Conservation (phyloP, 1,140 invertebrate genomes). For the Cheumatopsyche charites region DNA sequence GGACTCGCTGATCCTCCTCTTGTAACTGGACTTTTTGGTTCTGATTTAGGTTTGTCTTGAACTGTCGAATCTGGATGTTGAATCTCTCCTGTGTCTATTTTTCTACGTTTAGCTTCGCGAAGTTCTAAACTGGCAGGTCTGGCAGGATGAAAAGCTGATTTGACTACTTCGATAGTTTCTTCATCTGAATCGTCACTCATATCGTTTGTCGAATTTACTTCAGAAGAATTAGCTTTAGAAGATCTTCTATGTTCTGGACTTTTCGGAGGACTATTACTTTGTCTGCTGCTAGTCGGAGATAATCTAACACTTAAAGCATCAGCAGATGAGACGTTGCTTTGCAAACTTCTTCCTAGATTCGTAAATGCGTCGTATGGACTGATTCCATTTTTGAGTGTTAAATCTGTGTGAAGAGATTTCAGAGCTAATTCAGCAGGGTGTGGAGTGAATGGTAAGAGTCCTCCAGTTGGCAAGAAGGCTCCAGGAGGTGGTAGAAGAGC, state of each 20-base stretch:
- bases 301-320: constrained; percentile 59
- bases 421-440: constrained; percentile 58
- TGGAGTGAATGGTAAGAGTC: constrained; percentile 57
- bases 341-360: constrained; percentile 52
- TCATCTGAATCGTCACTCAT: constrained; percentile 70
- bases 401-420: constrained; percentile 55
- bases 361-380: constrained; percentile 56
- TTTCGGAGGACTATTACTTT: constrained; percentile 60
- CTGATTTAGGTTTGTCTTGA: constrained; percentile 59
- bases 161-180: constrained; percentile 74
- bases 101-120: constrained; percentile 55
- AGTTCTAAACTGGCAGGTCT: constrained; percentile 59
- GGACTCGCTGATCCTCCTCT: constrained; percentile 58
- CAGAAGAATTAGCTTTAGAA: constrained; percentile 62
- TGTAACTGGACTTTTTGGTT: constrained; percentile 68
- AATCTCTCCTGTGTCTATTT: constrained; percentile 52
- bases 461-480: constrained; percentile 57
- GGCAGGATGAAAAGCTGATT: constrained; percentile 73
- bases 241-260: constrained; percentile 56
- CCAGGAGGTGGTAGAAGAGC: constrained; percentile 61
- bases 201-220: constrained; percentile 68
- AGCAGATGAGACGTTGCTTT: constrained; percentile 58
- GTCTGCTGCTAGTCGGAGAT: constrained; percentile 63
- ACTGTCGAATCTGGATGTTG: constrained; percentile 67
- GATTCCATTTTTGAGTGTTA: constrained; percentile 55